Conservation (phyloP, 2,113 vertebrate genomes). For the Heterotilapia buettikoferi region DNA sequence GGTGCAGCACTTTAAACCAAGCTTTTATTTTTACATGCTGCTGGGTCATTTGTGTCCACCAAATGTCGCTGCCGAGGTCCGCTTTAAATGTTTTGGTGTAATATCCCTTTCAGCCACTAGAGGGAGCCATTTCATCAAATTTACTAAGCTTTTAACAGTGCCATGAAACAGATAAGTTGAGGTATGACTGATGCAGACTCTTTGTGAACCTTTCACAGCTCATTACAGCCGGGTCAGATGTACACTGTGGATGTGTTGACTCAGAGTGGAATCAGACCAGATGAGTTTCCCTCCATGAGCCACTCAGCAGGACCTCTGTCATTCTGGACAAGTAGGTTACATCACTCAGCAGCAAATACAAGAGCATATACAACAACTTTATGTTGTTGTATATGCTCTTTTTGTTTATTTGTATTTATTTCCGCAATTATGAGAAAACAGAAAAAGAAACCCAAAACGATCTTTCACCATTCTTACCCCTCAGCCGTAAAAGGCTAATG, state of each 20-base stretch:
- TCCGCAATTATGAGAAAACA: background rate
- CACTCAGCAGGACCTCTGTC: conserved; percentile 77
- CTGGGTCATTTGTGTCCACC: background rate
- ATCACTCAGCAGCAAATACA: background rate
- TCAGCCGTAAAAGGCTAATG: background rate
- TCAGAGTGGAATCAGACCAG: conserved; percentile 79
- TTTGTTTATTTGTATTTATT: background rate
- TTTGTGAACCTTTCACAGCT: conserved; percentile 61
- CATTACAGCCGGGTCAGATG: conserved; percentile 82
- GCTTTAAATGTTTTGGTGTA: background rate
- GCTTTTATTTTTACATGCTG: background rate
- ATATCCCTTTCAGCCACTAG: background rate
- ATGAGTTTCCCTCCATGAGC: conserved; percentile 83
- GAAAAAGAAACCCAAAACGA: background rate
- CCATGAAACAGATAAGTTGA: background rate
- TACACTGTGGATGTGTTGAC: conserved; percentile 81
- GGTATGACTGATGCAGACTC: background rate
- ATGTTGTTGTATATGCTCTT: background rate
- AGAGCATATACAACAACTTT: background rate
- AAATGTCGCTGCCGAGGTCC: background rate
- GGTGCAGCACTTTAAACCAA: background rate
- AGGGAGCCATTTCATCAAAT: background rate
- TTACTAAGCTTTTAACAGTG: background rate
- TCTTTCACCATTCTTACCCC: background rate
- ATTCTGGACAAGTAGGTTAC: conserved; percentile 87